Evolutionary conservation across 2,797 vertebrate species (phyloP).

Genomic region (Pseudochromis fuscus): DNA sequence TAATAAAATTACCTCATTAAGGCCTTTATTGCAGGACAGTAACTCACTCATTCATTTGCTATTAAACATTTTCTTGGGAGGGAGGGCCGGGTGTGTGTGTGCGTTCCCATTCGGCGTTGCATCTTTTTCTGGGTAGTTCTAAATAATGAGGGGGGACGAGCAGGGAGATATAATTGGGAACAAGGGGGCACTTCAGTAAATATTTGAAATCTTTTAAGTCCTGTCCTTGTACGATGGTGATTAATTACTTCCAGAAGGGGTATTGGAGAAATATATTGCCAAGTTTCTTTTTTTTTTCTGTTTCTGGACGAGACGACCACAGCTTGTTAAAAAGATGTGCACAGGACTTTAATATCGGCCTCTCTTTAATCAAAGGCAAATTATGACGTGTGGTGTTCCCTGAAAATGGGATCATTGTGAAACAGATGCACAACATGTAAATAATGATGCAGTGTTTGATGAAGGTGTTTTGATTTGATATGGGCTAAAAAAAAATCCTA

Average conservation of each 20-base stretch:
- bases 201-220: conserved; percentile 93
- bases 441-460: conserved; percentile 63
- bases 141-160: conserved; percentile 97
- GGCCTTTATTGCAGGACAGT: conserved; percentile 90
- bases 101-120: conserved; percentile 87
- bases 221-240: conserved; percentile 85
- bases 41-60: conserved; percentile 92
- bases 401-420: conserved; percentile 59
- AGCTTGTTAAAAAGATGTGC: conserved; percentile 60
- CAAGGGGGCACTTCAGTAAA: conserved; percentile 96
- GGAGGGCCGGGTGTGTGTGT: conserved; percentile 80
- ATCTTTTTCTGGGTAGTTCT: conserved; percentile 91
- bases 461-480: conserved; percentile 22
- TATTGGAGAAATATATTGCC: conserved; percentile 73
- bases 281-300: conserved; percentile 49
- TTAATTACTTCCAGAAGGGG: conserved; percentile 95
- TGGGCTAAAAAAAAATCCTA: not conserved
- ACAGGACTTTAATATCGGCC: conserved; percentile 64
- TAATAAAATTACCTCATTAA: conserved; percentile 99
- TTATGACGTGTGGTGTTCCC: conserved; percentile 77
- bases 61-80: conserved; percentile 91
- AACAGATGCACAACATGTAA: conserved; percentile 65
- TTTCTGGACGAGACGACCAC: conserved; percentile 4
- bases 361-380: conserved; percentile 82
- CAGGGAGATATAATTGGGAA: conserved; percentile 99